Evolutionary conservation across 2,888 invertebrate genomes (phyloP), one percentile per base, ranked within the genome.

Genomic region (Hetaerina titia): DNA sequence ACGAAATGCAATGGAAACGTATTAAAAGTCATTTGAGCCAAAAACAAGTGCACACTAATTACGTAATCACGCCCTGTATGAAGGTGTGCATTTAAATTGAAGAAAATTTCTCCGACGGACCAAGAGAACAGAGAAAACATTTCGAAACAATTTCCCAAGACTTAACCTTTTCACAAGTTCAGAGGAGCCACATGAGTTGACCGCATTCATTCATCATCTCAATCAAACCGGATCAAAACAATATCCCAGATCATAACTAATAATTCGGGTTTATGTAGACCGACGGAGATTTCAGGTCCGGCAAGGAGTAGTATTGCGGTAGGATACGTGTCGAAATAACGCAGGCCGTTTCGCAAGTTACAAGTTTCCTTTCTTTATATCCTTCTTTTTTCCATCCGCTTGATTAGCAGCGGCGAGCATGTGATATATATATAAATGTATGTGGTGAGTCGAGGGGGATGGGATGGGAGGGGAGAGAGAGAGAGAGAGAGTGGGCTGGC

Each of bases 221-320:
- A 15, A 81, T 81, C 81, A 9, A 81, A 81, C 81, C 81, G 81
- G 81, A 81, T 81, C 81, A 81, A 31, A 81, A 81, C 81, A 31
- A 31, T 81, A 81, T 31, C 31, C 45, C 45, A 45, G 60, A 19
- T 31, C 81, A 31, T 31, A 31, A 13, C 31, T 15, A 15, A 81
- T 13, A 81, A 81, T 15, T 69, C 25, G 31, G 13, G 81, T 15
- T 81, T 81, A 15, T 11, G 31, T 31, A 13, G 81, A 15, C 81
- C 25, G 81, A 22, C 22, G 22, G n/a, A 9, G 81, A 81, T 9
- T 31, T 81, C 81, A 81, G 81, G 81, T 81, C 81, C 25, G 81
- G 81, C 31, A 15, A 13, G 1, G 11, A 6, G 15, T 31, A 13
- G 2, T 31, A 15, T 15, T 31, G 81, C 11, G 81, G 31, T 31